Evolutionary conservation across 2,797 vertebrate genomes (phyloP).

Genomic region (Eulemur coronatus): DNA sequence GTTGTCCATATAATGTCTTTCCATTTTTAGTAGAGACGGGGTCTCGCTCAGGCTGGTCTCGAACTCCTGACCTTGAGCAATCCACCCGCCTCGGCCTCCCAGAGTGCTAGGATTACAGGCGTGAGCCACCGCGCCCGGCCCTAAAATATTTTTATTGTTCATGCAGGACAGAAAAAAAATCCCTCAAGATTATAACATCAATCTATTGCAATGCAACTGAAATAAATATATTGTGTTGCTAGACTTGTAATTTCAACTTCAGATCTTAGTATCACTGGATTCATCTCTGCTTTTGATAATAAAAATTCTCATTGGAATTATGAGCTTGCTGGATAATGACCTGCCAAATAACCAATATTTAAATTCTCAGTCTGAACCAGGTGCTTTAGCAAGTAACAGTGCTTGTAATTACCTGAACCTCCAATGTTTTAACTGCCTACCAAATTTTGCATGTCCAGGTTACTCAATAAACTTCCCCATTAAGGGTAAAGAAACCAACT

Average conservation of each 20-base stretch:
- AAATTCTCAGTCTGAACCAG: not conserved
- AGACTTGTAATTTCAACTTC: not conserved
- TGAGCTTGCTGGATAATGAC: not conserved
- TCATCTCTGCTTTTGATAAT: not conserved
- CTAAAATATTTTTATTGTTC: no score
- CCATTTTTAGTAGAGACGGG: no score
- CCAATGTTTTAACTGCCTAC: not conserved
- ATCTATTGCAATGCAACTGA: not conserved
- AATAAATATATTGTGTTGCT: not conserved
- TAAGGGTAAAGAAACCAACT: not conserved
- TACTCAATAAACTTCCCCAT: not conserved
- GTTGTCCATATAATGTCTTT: no score
- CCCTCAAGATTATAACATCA: not conserved
- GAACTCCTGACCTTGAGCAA: no score
- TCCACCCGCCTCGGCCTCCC: no score
- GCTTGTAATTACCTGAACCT: not conserved
- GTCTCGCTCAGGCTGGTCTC: no score
- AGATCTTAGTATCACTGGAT: not conserved
- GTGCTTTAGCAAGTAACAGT: not conserved
- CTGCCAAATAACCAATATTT: not conserved
- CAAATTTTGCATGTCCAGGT: conserved; percentile 12
- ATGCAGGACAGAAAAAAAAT: not conserved
- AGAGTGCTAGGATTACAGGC: no score
- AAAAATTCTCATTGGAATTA: conserved; percentile 33
- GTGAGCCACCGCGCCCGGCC: no score